Evolutionary conservation across 2,797 vertebrate genomes (phyloP).

Genomic region (Adelosebastes latens): DNA sequence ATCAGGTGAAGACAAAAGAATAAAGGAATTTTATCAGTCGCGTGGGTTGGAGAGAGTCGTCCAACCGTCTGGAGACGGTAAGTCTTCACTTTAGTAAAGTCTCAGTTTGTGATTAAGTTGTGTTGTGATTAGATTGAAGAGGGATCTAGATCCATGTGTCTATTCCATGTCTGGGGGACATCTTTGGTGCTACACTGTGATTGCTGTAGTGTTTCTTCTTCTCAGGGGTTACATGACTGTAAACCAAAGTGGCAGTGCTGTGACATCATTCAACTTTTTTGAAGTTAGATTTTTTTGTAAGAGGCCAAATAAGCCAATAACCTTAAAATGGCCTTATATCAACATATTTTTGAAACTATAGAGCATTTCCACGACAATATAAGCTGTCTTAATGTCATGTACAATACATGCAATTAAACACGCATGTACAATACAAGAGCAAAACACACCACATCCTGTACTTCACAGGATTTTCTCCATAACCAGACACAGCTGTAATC

Average conservation of each 20-base stretch:
- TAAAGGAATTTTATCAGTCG: constrained; percentile 97
- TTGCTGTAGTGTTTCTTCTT: not conserved
- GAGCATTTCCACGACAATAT: not conserved
- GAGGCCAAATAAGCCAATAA: not conserved
- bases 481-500: not conserved
- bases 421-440: not conserved
- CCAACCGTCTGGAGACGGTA: constrained; percentile 90
- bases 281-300: not conserved
- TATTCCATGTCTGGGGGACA: not conserved
- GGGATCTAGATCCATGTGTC: not conserved
- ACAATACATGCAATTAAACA: not conserved
- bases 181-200: not conserved
- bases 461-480: too few relatives aligned
- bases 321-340: not conserved
- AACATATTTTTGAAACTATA: not conserved
- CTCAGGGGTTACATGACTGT: not conserved
- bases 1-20: constrained; percentile 94
- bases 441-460: not conserved
- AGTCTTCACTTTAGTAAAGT: not conserved
- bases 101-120: not conserved
- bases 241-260: not conserved
- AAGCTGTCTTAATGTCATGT: not conserved
- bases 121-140: not conserved
- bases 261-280: not conserved
- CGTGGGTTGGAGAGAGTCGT: constrained; percentile 93